Conservation (phyloP, 1,140 invertebrate species). For the Pararge aegeria region DNA sequence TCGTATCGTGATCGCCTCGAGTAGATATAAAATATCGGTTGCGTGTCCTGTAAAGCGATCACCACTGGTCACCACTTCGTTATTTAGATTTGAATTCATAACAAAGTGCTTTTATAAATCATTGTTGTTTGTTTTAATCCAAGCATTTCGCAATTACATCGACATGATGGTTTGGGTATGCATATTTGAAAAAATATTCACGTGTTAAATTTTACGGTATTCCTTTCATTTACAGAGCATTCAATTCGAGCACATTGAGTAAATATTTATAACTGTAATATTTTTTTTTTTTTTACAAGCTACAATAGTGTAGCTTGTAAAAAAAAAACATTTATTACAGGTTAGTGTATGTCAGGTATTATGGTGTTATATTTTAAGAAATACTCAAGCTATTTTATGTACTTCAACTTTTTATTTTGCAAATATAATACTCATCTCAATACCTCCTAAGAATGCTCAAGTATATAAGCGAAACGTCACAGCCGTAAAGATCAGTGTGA, state of each 20-base stretch:
- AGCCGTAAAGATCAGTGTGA: too few species aligned
- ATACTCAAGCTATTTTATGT: too few species aligned
- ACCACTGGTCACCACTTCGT: neutral
- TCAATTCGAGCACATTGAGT: neutral
- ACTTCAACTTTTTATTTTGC: too few species aligned
- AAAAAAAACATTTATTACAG: too few species aligned
- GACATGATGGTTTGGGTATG: neutral
- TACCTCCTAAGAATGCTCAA: too few species aligned
- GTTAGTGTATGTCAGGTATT: too few species aligned
- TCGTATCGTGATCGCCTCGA: neutral
- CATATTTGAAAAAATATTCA: neutral
- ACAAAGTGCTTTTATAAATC: neutral
- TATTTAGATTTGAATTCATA: constrained; percentile 7
- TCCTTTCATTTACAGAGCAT: neutral
- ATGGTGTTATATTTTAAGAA: too few species aligned
- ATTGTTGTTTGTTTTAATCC: neutral
- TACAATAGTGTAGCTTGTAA: too few species aligned
- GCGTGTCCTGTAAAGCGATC: neutral
- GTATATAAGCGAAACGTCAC: too few species aligned
- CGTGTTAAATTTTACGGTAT: neutral
- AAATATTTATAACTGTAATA: neutral
- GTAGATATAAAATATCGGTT: neutral
- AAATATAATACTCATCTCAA: too few species aligned
- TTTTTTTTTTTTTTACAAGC: neutral
- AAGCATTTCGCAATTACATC: neutral